Evolutionary conservation across 2,888 invertebrate genomes (phyloP), one percentile per base, ranked within the genome.

Genomic region (Meloe dianella): DNA sequence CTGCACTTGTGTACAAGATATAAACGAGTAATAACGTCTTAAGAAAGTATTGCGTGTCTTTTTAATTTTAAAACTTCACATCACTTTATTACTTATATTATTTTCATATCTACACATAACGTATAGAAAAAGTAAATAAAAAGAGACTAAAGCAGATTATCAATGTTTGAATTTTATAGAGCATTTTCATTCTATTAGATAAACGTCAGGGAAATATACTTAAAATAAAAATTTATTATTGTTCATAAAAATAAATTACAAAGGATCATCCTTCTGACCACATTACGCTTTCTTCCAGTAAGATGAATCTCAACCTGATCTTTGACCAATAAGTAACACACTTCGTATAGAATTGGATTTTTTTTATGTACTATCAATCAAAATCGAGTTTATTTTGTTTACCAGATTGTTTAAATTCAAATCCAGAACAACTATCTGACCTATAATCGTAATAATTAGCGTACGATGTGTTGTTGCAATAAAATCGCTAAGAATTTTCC

Each of bases 1-100:
- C 66, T 63, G 63, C 57, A 63, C 66, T 66, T 66, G 66, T 41
- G 61, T 57, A 30, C 20, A 14, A 59, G 32, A 66, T 58, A 66
- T 47, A 54, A 63, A 51, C n/a, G 24, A 51, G 29, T 65, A 32
- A 41, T 41, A 60, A 60, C 60, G 54, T 65, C 61, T 56, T 47
- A 29, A 59, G 35, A 59, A 59, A 59, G 35, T 22, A 38, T 24
- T 35, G 35, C 2, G 12, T 32, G 20, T 59, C 30, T 35, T 22
- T 12, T 51, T 24, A 51, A 51, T 51, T 51, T 20, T 20, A 47
- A 51, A 20, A 47, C 20, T 47, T 12, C 14, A 51, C 14, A 51
- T 22, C 17, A 47, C 17, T 35, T 38, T 38, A n/a, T 14, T 38
- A n/a, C n/a, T n/a, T n/a, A 35, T 24, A 12, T 51, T 51, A 51